Conservation (phyloP, 2,797 vertebrate species). For the Calcarius lapponicus region DNA sequence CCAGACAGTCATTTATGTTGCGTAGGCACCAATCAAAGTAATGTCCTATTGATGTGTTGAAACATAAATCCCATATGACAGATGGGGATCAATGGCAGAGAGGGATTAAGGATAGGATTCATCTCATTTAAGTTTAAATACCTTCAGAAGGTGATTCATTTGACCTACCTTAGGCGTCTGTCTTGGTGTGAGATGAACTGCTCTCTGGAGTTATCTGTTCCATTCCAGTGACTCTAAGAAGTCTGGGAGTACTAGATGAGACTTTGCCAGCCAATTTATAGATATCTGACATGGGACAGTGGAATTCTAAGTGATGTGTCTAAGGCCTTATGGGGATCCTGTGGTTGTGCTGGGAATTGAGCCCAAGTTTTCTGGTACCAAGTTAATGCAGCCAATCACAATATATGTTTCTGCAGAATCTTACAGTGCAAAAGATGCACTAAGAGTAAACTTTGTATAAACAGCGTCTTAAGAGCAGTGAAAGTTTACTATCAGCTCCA, state of each 20-base stretch:
- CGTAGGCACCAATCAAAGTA: background rate
- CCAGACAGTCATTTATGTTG: background rate
- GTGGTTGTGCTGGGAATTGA: background rate
- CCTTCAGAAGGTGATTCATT: constrained; percentile 42
- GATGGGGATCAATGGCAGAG: constrained; percentile 30
- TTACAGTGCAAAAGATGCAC: background rate
- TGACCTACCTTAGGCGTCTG: constrained; percentile 24
- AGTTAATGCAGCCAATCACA: background rate
- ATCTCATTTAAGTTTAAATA: constrained; percentile 51
- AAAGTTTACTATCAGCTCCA: background rate
- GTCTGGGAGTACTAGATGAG: background rate
- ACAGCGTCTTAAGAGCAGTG: background rate
- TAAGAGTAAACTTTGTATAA: background rate
- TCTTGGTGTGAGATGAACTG: background rate
- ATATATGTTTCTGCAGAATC: background rate
- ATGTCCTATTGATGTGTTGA: constrained; percentile 12
- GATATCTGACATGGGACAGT: background rate
- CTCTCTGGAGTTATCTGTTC: background rate
- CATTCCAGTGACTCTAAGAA: background rate
- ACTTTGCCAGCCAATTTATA: background rate
- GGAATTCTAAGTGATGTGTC: background rate
- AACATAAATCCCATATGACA: background rate
- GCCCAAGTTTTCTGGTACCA: background rate
- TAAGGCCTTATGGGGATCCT: background rate
- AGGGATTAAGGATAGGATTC: constrained; percentile 38